A percentile compares a stretch with the other conserved stretches of the same genome.
Conservation (phyloP, 23 tunicate species). For the Halocynthia roretzi region DNA sequence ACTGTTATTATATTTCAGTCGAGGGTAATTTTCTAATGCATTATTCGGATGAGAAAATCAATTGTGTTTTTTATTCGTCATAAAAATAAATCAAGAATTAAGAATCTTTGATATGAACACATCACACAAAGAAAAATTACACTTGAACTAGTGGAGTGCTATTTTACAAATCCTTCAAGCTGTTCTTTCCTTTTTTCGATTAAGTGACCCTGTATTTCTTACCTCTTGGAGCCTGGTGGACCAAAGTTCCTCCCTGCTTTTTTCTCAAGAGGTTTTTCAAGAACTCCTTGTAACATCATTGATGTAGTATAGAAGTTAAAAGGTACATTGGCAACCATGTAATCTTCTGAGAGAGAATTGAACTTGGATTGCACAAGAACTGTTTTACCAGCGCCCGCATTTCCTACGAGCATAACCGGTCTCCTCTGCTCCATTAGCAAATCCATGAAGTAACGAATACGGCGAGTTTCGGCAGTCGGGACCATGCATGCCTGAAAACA, state of each 20-base stretch:
- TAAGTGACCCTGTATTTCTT: neutral
- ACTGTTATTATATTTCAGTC: too few species aligned
- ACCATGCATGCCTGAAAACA: conserved; percentile 87
- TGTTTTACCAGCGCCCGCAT: conserved; percentile 96
- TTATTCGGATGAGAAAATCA: too few species aligned
- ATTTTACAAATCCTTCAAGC: too few species aligned
- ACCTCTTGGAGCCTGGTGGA: conserved; percentile 97
- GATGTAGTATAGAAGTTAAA: conserved; percentile 98
- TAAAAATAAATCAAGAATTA: too few species aligned
- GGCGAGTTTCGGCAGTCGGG: conserved; percentile 87
- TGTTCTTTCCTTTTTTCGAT: too few species aligned
- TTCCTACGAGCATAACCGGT: conserved; percentile 95
- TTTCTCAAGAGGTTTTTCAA: conserved; percentile 95
- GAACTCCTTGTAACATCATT: conserved; percentile 86
- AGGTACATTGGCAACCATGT: conserved; percentile 94
- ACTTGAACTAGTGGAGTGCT: too few species aligned
- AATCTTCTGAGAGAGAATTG: conserved; percentile 61
- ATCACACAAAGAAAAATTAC: too few species aligned
- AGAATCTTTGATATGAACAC: too few species aligned
- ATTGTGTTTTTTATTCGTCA: too few species aligned
- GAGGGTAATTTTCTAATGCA: too few species aligned
- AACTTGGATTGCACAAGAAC: conserved; percentile 94
- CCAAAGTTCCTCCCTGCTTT: conserved; percentile 99
- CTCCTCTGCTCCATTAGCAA: conserved; percentile 86
- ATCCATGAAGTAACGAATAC: conserved; percentile 97